Base-by-base conservation (phyloP, 2,797 vertebrate species). In the Bradypus variegatus region DNA sequence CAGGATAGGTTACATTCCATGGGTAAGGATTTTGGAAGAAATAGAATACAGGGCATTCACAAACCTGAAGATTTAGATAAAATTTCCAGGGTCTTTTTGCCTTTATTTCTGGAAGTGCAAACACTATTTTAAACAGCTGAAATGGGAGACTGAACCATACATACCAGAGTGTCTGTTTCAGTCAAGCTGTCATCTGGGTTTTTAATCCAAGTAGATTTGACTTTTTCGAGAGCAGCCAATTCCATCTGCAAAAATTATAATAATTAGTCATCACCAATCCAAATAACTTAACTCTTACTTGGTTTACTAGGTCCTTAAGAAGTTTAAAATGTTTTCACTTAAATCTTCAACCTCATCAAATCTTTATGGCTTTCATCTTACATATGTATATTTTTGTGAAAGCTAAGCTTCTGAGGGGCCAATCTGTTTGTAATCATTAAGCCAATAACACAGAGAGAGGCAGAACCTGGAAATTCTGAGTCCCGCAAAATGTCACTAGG, bases 121-220 rank as follows among this genome's bases (percentile, higher is more conserved):
- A 81, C 31, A 29, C 11, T 29, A 14, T 25, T 50, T 78, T 11
- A 80, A 53, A 38, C n/a, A 36, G 73, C 55, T 15, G 36, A 25
- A 41, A 72, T 13, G 27, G 73, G 41, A 88, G 80, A 53, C 16
- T 1, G 38, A 86, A 16, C 25, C 53, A 33, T 15, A 93, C 95
- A 33, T 96, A 98, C 98, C 98, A 98, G 96, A 0, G 97, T 97
- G 92, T 98, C 98, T 0, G 97, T 97, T 96, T 98, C 98, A 1
- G 97, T 98, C 83, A 97, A 94, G 21, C 97, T 96, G 95, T 98
- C 98, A 7, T 98, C 98, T 92, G 98, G 96, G 94, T 98, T 98
- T 96, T 98, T 98, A 95, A 97, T 98, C 95, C 98, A 97, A 14
- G 98, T 98, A 9, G 97, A 97, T 96, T 98, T 98, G 97, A 98